Conservation (phyloP, 2,113 vertebrate species). For the Saguinus imperator region DNA sequence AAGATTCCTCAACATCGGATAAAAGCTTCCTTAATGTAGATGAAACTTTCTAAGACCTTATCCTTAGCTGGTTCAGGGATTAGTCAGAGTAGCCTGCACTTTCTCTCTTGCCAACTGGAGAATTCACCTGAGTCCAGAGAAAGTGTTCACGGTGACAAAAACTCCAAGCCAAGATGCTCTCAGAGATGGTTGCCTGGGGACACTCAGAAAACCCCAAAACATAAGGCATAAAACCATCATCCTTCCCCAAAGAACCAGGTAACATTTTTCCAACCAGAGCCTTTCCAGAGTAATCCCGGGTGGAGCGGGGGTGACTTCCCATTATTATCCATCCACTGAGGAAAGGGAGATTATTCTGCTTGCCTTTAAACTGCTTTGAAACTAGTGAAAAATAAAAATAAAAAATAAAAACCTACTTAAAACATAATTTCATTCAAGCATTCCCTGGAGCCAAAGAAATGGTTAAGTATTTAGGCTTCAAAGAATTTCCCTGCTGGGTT, state of each 20-base stretch:
- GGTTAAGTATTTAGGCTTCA: constrained; percentile 27
- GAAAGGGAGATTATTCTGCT: not conserved
- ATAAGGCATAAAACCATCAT: not conserved
- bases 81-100: not conserved
- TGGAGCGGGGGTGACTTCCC: accelerated
- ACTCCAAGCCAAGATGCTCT: not conserved
- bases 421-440: constrained; percentile 30
- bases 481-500: not conserved
- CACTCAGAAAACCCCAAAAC: not conserved
- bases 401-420: not conserved
- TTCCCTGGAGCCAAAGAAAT: constrained; percentile 1
- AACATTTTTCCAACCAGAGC: not conserved
- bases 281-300: not conserved
- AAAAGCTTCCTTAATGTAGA: not conserved
- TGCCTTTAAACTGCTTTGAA: not conserved
- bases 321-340: not conserved
- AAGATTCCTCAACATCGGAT: not conserved
- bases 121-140: not conserved
- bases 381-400: not conserved
- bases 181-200: not conserved
- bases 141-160: not conserved
- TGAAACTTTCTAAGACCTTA: not conserved
- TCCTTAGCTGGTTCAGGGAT: not conserved
- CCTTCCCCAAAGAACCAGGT: not conserved
- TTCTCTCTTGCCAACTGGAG: not conserved